Conservation (phyloP, 1,140 invertebrate genomes). For the Caerostris darwini region DNA sequence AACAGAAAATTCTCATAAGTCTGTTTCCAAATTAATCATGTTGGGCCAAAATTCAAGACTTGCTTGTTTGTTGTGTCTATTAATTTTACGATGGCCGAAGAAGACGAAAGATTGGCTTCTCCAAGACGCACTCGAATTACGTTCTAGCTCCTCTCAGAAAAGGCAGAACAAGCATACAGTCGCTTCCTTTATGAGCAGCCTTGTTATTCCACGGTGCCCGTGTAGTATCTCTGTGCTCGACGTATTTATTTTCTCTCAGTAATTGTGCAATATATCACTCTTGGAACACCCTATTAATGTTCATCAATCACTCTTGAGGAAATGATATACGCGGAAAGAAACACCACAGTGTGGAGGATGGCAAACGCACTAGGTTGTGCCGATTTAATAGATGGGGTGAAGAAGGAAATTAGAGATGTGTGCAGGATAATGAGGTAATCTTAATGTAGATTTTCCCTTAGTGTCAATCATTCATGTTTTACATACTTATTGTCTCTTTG, state of each 20-base stretch:
- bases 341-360: not conserved
- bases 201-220: constrained; percentile 1
- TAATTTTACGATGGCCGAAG: not conserved
- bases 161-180: not conserved
- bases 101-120: not conserved
- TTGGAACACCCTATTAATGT: not conserved
- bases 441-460: not conserved
- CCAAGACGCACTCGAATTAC: not conserved
- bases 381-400: not conserved
- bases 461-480: not conserved
- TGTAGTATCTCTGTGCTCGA: not conserved
- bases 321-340: not conserved
- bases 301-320: constrained; percentile 35
- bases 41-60: not conserved
- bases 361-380: not conserved
- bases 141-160: not conserved
- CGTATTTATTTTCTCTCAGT: constrained; percentile 59
- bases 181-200: constrained; percentile 1
- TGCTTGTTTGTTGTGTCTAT: not conserved
- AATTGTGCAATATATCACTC: constrained; percentile 54
- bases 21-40: not conserved
- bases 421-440: not conserved
- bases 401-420: not conserved
- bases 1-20: not conserved
- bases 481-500: not conserved